phyloP scores from a whole-genome alignment of 2,113 vertebrate species.

The Mesoclemmys tuberculata region DNA sequence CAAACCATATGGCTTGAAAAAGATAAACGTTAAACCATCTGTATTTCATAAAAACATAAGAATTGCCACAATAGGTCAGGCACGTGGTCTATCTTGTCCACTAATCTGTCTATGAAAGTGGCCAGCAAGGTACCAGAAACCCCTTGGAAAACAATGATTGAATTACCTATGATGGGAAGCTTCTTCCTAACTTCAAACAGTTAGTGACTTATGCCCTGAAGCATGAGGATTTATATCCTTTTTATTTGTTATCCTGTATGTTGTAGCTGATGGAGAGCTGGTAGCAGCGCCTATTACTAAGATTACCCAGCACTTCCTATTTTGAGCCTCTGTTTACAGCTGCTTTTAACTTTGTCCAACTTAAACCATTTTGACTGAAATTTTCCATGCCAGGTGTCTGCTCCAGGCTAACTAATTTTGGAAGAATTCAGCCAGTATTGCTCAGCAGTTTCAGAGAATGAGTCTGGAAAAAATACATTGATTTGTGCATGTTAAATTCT shows the following conservation, averaged over 20 bases:
- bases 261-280: background rate
- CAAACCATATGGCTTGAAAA: background rate
- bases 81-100: background rate
- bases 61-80: background rate
- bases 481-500: background rate
- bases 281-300: too few relatives aligned
- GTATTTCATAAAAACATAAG: background rate
- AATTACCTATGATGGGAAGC: background rate
- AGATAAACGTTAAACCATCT: background rate
- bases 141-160: rapidly evolving
- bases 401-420: too few relatives aligned
- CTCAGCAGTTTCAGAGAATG: background rate
- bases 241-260: background rate
- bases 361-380: too few relatives aligned
- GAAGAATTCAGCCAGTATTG: too few relatives aligned
- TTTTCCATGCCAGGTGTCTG: too few relatives aligned
- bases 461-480: background rate
- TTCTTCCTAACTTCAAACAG: background rate
- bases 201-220: background rate
- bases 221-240: background rate
- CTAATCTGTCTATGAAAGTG: background rate
- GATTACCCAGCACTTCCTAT: too few relatives aligned
- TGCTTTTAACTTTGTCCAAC: too few relatives aligned
- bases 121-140: background rate
- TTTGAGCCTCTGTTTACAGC: too few relatives aligned